Evolutionary conservation across 2,888 invertebrate species (phyloP), one percentile per base, ranked within the genome.

Genomic region (Adela reaumurella): DNA sequence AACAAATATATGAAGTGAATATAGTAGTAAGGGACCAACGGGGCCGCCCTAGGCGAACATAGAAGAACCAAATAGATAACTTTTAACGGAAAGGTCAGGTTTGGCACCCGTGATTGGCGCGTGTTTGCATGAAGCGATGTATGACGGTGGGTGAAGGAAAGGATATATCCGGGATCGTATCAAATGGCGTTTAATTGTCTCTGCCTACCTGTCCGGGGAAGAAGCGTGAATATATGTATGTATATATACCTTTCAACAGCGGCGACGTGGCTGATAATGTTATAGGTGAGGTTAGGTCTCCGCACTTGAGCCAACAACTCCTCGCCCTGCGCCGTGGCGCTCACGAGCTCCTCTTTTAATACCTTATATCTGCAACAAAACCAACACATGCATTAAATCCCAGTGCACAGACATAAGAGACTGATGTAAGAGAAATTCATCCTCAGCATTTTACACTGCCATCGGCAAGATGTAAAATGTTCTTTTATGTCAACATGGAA

Each of bases 291-390:
- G 61, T 83, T 83, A 64, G 84, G 84, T 70, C 82, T 84, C 62
- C 89, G 83, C 58, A 91, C 87, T 70, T 85, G 87, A 57, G 86
- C 83, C 57, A 97, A 81, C 57, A 97, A 80, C 52, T 88, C 85
- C 70, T 95, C 93, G 47, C 97, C 97, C 66, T 95, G 93, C 63
- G 88, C 85, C 14, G 92, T 91, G 43, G 95, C 93, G 55, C 88
- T 86, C 57, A 90, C 76, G 57, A 97, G 87, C 71, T 96, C 94
- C 61, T 89, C 89, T 76, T 92, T 90, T 63, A 91, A 81, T 65
- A 82, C 81, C 58, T 82, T 81, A 78, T 86, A 87, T 63, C 85
- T 85, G 61, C 58, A 73, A 68, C 52, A 47, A 52, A 55, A 50
- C n/a, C n/a, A n/a, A n/a, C n/a, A n/a, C 50, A 51, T 47, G 29